Evolutionary conservation across 1,140 invertebrate species (phyloP), one percentile per base, ranked within the genome.

Genomic region (Prorops nasuta): DNA sequence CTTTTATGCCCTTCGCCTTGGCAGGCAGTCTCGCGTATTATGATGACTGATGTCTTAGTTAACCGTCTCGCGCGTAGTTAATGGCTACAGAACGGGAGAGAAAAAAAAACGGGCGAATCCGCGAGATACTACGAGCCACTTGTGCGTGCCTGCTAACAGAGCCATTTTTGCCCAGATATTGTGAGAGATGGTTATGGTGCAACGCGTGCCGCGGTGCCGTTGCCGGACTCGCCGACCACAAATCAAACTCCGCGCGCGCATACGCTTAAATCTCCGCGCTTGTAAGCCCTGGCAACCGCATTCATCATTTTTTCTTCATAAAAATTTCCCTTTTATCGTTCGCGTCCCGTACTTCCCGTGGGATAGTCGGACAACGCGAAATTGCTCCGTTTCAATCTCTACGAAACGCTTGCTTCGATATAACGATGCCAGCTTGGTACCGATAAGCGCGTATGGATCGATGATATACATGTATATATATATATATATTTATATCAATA

Each of bases 1-100:
- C 41, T 54, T 62, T 62, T 61, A 54, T 56, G 42, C 44, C 50
- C 34, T 9, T n/a, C 36, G 40, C 55, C 44, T 34, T 47, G 22
- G 58, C 57, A 59, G 44, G 44, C 56, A 62, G 60, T 63, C 60
- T 61, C 58, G 42, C 51, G 60, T 61, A 63, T 63, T 63, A 63
- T 63, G n/a, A n/a, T n/a, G 60, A 63, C 58, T 54, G 58, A 63
- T 63, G 60, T 49, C 51, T 54, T 49, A 54, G 58, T 63, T 61
- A 63, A 63, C 55, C 58, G 48, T 58, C 14, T 40, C 44, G 47
- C 37, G 2, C 34, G 20, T 21, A 19, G 9, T 59, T 63, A 63
- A 55, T 44, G 55, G 47, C 43, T 24, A 15, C 32, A n/a, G n/a
- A n/a, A n/a, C n/a, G n/a, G n/a, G n/a, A 45, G 22, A 41, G 45